Percentiles rank a stretch among this genome's conserved stretches.
phyloP scores from a whole-genome alignment of 2,888 invertebrate genomes.

The Parthenolecanium corni region DNA sequence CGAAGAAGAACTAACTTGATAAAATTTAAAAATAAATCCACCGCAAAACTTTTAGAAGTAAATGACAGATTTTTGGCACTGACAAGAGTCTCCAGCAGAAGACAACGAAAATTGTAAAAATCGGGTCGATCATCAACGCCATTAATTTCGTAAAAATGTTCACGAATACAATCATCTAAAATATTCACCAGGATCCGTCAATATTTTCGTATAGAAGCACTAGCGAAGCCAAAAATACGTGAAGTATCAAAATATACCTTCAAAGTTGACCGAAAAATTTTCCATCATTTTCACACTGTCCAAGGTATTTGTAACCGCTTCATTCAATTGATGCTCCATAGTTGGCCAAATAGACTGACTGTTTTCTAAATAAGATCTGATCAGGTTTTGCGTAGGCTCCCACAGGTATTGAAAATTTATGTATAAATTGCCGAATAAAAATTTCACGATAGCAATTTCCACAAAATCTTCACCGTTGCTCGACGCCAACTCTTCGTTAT shows the following conservation, averaged over 20 bases:
- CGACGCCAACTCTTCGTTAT: slow-evolving; percentile 35
- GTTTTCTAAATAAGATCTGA: slow-evolving; percentile 59
- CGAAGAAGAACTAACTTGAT: slow-evolving; percentile 49
- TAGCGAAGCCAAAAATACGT: too few relatives aligned
- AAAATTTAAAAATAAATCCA: slow-evolving; percentile 53
- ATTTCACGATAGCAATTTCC: slow-evolving; percentile 54
- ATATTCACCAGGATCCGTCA: neutral
- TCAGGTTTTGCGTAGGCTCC: slow-evolving; percentile 66
- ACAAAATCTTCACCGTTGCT: slow-evolving; percentile 20
- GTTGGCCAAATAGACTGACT: slow-evolving; percentile 58
- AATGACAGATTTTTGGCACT: slow-evolving; percentile 15
- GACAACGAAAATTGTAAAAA: slow-evolving; percentile 59
- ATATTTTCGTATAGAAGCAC: too few relatives aligned
- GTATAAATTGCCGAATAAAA: slow-evolving; percentile 69
- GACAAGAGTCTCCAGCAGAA: slow-evolving; percentile 54
- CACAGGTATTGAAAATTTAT: slow-evolving; percentile 81
- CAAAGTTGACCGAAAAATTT: slow-evolving; percentile 21
- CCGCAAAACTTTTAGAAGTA: slow-evolving; percentile 19
- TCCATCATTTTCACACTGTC: slow-evolving; percentile 21
- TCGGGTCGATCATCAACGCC: slow-evolving; percentile 51
- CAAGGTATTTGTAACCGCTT: slow-evolving; percentile 25
- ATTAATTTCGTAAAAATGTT: slow-evolving; percentile 36
- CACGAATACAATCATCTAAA: slow-evolving; percentile 35
- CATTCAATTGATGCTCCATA: slow-evolving; percentile 48
- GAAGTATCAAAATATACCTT: neutral